Base-by-base conservation (phyloP, 2,888 invertebrate genomes). In the Pterostichus madidus region DNA sequence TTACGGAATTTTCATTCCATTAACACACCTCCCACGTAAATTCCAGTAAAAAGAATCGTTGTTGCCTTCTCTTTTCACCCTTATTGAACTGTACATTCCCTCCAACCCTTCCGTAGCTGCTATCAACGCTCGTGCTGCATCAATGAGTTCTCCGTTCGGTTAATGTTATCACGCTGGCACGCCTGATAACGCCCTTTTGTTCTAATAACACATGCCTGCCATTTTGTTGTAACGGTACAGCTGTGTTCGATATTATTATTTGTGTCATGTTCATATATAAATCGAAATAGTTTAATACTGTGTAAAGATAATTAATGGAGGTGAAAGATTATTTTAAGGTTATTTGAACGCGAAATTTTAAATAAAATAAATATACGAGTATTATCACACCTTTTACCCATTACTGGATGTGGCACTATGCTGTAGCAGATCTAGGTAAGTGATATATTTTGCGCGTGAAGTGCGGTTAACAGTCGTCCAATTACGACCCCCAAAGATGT, bases 141-240 rank as follows among this genome's bases (percentile, higher is more conserved):
- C 64, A 64, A 64, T 64, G 64, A 32, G 31, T 35, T 64, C 64
- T 64, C 35, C 10, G 49, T 13, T 49, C 49, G 35, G 64, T 64
- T 64, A 64, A 35, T 64, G 64, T 64, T 64, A 64, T 64, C 64
- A 64, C 32, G 64, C 35, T 64, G 64, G 64, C 35, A 64, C 35
- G 64, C 64, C 32, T 64, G 64, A 64, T 64, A 64, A 64, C 64
- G 64, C 11, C 49, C 64, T 64, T 64, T 64, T 64, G 64, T 64
- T 13, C 64, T 64, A 32, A 64, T 64, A 64, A 35, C 64, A 11
- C 59, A 15, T 31, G 64, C n/a, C 59, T 6, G 64, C 64, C 64
- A 64, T 64, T 64, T 64, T 64, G 35, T 64, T 64, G 64, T 64
- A 11, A 39, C 11, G 4, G 59, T 31, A 17, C 0, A 49, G 11